Evolutionary conservation across 2,113 vertebrate species (phyloP).

Genomic region (Odontophorus gujanensis): DNA sequence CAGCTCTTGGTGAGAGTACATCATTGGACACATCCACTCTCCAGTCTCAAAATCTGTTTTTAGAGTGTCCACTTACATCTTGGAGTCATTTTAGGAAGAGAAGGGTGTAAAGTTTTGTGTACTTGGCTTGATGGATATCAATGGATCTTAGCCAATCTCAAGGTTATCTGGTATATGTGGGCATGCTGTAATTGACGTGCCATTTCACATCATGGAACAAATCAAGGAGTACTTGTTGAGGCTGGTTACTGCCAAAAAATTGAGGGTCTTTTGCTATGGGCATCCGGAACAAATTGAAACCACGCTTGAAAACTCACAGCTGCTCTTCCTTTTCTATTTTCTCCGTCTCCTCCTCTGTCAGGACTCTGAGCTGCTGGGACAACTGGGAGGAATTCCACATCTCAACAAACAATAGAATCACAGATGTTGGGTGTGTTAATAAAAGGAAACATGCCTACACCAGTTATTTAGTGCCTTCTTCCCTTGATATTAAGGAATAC

Average conservation of each 20-base stretch:
- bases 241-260: constrained; percentile 38
- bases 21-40: neutral
- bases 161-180: neutral
- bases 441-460: neutral
- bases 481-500: neutral
- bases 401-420: neutral
- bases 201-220: neutral
- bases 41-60: neutral
- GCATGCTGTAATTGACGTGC: neutral
- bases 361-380: constrained; percentile 29
- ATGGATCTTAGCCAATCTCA: neutral
- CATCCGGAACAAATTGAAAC: constrained; percentile 50
- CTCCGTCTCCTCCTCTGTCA: constrained; percentile 14
- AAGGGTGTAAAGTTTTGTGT: neutral
- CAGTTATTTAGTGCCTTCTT: neutral
- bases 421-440: neutral
- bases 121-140: neutral
- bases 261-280: constrained; percentile 28
- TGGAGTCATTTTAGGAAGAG: neutral
- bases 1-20: neutral
- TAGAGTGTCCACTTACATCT: neutral
- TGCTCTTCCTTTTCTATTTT: constrained; percentile 45
- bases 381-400: constrained; percentile 29
- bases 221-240: constrained; percentile 18
- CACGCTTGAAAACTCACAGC: constrained; percentile 63